Evolutionary conservation across 2,113 vertebrate species (phyloP), one percentile per base, ranked within the genome.

Genomic region (Symphodus melops): DNA sequence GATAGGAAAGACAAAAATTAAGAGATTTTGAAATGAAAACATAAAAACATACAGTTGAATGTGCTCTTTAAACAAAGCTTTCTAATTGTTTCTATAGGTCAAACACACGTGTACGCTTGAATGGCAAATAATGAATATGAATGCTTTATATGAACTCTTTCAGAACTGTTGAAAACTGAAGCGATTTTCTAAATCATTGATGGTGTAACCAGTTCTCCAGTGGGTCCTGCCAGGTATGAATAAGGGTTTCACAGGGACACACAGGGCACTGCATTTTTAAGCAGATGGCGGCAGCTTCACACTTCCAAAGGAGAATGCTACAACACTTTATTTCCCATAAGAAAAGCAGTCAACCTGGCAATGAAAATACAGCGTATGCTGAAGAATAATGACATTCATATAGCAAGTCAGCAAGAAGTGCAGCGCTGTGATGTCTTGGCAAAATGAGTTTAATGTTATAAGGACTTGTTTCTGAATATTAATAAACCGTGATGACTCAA

Each of bases 311-410:
- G 77, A 79, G 77, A 73, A 69, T 21, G 14, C 48, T 13, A 21
- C 46, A 44, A 62, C 72, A 81, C 72, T 72, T 63, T 59, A 49
- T 73, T 85, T 62, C 73, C 69, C 79, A 12, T 52, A 54, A 80
- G 60, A 78, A 85, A 85, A 60, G 59, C 75, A 79, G 62, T 77
- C 85, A 81, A 68, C 46, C 70, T 81, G 4, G 65, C 75, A 63
- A 57, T 75, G 57, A 63, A 85, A 77, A 73, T 71, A 55, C 82
- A 81, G 77, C 54, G 46, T 10, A 58, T 14, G 33, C 68, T 42
- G 70, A 56, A 73, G 68, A 79, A 74, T 71, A 77, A 76, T 58
- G 53, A 44, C 46, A 49, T 74, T 82, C 70, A 79, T 82, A 81
- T 2, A 61, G 66, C 21, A 46, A 86, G 71, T 88, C 84, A 84